These are phyloP conservation scores for Anthopleura xanthogrammica DNA, from an alignment of 92 coral and sea anemone species.

Conservation along the genomic window DNA sequence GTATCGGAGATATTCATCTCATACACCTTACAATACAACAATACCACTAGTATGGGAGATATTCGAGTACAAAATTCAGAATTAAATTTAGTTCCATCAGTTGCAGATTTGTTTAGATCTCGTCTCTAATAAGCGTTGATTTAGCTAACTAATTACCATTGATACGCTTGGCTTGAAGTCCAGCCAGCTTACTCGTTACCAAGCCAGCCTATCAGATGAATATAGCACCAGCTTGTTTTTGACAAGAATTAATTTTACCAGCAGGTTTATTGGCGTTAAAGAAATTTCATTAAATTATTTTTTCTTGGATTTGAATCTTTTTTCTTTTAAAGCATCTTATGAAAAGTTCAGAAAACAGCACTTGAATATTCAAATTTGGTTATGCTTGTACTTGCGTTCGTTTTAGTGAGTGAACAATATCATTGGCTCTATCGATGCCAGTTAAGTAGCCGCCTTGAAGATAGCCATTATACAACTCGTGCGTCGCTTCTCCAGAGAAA, in stretches of 20 bases:
- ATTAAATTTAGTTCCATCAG: too few species aligned
- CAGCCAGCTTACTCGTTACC: too few species aligned
- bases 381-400: not conserved
- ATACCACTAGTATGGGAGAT: too few species aligned
- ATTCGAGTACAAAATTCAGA: too few species aligned
- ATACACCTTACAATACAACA: not conserved
- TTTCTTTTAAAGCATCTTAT: not conserved
- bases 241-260: not conserved
- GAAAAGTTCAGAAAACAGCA: not conserved
- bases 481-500: conserved; percentile 85
- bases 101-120: too few species aligned
- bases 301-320: not conserved
- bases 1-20: too few species aligned
- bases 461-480: conserved; percentile 80
- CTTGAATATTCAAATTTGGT: not conserved
- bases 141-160: too few species aligned
- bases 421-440: conserved; percentile 57
- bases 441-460: conserved; percentile 79
- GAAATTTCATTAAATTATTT: not conserved
- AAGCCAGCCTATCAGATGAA: not conserved
- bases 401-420: conserved; percentile 32
- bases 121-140: too few species aligned
- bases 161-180: too few species aligned
- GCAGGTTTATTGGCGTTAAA: not conserved
- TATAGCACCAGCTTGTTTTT: not conserved